Base-by-base conservation (phyloP, 1,140 invertebrate species). In the Drosophila triauraria region DNA sequence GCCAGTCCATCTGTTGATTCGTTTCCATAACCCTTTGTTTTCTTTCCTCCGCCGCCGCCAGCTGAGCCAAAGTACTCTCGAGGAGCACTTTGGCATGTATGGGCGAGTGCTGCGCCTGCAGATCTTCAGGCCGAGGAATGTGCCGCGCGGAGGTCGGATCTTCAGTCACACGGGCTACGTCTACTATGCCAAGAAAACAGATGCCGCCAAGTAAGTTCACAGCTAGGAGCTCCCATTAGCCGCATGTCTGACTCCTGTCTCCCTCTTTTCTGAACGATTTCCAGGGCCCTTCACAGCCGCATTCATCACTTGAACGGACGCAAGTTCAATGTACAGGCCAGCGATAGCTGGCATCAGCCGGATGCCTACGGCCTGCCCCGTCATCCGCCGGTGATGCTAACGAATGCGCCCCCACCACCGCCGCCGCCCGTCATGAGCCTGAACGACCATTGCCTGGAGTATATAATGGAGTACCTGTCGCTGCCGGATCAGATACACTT, bases 261-360 rank as follows among this genome's bases (percentile, higher is more conserved):
- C 17, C 2, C 30, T 9, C 25, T 4, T 27, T 27, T 27, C 25
- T 27, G 25, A 2, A 27, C 25, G 25, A 27, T 32, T 43, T 17
- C 5, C 46, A 72, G 76, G 23, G 68, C 58, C 1, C 20, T 86
- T 40, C 43, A 35, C 7, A 57, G 58, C 25, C 54, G 48, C 3
- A 46, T 72, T 1, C 79, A 86, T 53, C 44, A 72, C 53, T 15
- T 78, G 8, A 50, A 64, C 8, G 63, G 57, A 3, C 3, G 5
- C 2, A 51, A 63, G 2, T 40, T 91, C 6, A 20, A 47, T 13
- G 76, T 80, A 1, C 40, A 56, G 20, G 71, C 90, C 25, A 78
- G 82, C 25, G 59, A 88, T 25, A 91, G 90, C 43, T 91, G 90
- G 90, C 69, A 77, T 59, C 90, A 91, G 58, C 88, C 90, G 1